A percentile compares a stretch with the other conserved stretches of the same genome.
phyloP scores from a whole-genome alignment of 2,797 vertebrate genomes.

The Gobio occitaniae region DNA sequence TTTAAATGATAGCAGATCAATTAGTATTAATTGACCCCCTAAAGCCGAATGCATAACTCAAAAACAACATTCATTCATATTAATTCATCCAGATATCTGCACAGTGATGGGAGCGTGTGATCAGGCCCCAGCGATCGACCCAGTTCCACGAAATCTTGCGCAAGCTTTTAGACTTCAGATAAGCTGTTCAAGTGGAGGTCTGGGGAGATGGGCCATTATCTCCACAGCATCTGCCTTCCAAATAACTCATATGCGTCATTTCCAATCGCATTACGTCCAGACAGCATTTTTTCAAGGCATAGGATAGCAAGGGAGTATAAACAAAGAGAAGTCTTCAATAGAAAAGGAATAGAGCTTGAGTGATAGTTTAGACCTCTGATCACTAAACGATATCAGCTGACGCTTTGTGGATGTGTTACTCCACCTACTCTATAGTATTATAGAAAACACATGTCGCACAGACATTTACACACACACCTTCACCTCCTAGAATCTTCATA shows the following conservation, averaged over 20 bases:
- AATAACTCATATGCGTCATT: conserved; percentile 1
- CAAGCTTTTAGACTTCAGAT: conserved; percentile 28
- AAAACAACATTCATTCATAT: conserved; percentile 24
- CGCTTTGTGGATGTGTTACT: too few relatives aligned
- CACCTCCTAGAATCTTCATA: too few relatives aligned
- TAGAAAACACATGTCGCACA: too few relatives aligned
- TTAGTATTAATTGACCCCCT: conserved; percentile 14
- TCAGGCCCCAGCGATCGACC: conserved; percentile 13
- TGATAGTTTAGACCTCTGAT: too few relatives aligned
- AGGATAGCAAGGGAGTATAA: conserved; percentile 37
- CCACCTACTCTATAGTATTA: too few relatives aligned
- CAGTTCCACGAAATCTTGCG: conserved; percentile 19
- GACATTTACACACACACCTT: too few relatives aligned
- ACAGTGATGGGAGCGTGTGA: background rate
- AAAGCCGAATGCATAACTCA: conserved; percentile 5
- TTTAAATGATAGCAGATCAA: background rate
- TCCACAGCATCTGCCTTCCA: conserved; percentile 13
- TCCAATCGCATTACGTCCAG: background rate
- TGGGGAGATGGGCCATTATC: conserved; percentile 13
- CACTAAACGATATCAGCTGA: too few relatives aligned
- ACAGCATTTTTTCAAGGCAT: conserved; percentile 15
- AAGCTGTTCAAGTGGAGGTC: conserved; percentile 29
- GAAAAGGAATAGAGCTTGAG: conserved; percentile 24
- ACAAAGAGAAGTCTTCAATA: conserved; percentile 29
- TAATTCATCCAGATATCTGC: background rate